Evolutionary conservation across 2,888 invertebrate genomes (phyloP).

Genomic region (Tenthredo scrophulariae): DNA sequence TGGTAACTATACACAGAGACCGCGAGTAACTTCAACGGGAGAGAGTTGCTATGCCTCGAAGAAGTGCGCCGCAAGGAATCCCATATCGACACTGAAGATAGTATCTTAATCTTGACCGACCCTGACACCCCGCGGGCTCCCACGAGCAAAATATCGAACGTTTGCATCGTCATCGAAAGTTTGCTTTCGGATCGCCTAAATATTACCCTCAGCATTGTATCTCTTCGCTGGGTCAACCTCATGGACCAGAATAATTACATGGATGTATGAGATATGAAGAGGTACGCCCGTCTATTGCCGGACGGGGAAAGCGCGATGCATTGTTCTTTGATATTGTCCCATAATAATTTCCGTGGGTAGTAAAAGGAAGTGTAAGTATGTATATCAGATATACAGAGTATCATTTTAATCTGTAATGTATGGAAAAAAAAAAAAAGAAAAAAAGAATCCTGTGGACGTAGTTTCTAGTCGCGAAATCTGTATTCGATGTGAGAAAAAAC

Average conservation of each 20-base stretch:
- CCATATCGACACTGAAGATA: slow-evolving; percentile 44
- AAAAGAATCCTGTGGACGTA: not conserved
- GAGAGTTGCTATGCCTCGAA: slow-evolving; percentile 29
- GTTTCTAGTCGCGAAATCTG: slow-evolving; percentile 23
- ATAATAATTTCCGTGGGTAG: not conserved
- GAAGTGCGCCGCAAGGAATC: slow-evolving; percentile 47
- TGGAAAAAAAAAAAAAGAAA: not conserved
- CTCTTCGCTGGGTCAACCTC: not conserved
- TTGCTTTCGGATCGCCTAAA: slow-evolving; percentile 16
- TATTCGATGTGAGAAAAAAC: not conserved
- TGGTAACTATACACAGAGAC: not conserved
- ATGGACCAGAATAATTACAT: slow-evolving; percentile 16
- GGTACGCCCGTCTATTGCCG: not conserved
- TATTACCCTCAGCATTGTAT: not conserved
- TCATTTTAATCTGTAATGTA: not conserved
- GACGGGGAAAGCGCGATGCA: slow-evolving; percentile 15
- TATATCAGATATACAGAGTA: not conserved
- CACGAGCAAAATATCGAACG: slow-evolving; percentile 42
- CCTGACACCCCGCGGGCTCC: slow-evolving; percentile 44
- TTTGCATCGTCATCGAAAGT: slow-evolving; percentile 37
- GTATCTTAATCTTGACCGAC: slow-evolving; percentile 51
- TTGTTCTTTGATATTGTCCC: slow-evolving; percentile 29
- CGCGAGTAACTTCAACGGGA: not conserved
- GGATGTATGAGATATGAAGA: not conserved
- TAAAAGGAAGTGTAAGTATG: not conserved